A percentile compares a stretch with the other conserved stretches of the same genome.
Evolutionary conservation across 2,797 vertebrate species (phyloP).

Genomic region (Enteromius unitaeniatus): DNA sequence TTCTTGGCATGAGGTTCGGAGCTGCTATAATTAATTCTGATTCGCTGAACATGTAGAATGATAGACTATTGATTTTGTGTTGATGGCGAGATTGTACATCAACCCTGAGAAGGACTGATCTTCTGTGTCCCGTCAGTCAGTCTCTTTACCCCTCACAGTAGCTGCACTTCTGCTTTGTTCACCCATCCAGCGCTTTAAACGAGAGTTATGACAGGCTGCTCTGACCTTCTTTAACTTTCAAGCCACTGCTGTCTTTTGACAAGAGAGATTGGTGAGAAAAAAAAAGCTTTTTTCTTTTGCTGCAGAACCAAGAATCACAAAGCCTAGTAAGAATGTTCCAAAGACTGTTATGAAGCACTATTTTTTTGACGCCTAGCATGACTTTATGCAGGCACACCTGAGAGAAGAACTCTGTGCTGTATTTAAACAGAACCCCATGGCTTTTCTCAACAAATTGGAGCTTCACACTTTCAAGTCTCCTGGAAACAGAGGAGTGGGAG

Average conservation of each 20-base stretch:
- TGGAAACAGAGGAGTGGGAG: conserved; percentile 58
- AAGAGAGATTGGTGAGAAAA: background rate
- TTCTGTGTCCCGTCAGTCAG: conserved; percentile 62
- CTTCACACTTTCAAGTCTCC: conserved; percentile 64
- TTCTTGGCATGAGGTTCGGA: background rate
- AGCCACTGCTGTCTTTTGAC: conserved; percentile 46
- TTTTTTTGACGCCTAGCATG: conserved; percentile 23
- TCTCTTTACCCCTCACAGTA: conserved; percentile 49
- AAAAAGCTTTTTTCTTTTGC: conserved; percentile 6
- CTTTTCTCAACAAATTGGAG: conserved; percentile 66
- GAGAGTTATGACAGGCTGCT: conserved; percentile 49
- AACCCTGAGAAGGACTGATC: conserved; percentile 50
- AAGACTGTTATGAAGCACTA: conserved; percentile 21
- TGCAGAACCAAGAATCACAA: conserved; percentile 3
- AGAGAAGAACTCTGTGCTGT: conserved; percentile 44
- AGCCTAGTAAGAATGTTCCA: conserved; percentile 16
- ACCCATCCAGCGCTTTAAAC: conserved; percentile 46
- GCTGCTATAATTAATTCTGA: conserved; percentile 40
- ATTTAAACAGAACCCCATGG: conserved; percentile 64
- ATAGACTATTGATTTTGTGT: conserved; percentile 63
- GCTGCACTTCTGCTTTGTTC: conserved; percentile 33
- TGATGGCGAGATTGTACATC: conserved; percentile 65
- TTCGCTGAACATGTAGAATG: conserved; percentile 59
- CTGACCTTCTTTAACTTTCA: conserved; percentile 52
- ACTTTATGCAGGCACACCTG: conserved; percentile 37